Conservation (phyloP, 2,797 vertebrate species). For the Melanotaenia trifasciata region DNA sequence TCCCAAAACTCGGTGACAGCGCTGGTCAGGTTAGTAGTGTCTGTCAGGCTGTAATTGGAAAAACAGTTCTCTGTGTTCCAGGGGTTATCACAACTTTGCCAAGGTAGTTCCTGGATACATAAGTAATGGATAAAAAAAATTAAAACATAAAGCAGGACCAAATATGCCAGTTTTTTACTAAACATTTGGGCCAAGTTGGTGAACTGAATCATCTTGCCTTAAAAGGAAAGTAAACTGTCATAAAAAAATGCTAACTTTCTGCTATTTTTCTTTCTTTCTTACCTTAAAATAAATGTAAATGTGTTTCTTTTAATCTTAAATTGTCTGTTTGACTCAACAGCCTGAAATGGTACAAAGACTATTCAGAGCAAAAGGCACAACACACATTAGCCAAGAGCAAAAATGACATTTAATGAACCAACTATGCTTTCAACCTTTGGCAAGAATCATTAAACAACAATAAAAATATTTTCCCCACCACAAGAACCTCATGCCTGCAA, state of each 20-base stretch:
- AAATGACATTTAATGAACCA: slow-evolving; percentile 34
- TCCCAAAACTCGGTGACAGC: slow-evolving; percentile 95
- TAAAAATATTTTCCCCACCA: slow-evolving; percentile 16
- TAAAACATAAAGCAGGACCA: not conserved
- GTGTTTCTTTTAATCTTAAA: slow-evolving; percentile 11
- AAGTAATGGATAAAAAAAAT: not conserved
- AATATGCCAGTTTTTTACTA: not conserved
- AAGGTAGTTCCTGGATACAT: slow-evolving; percentile 86
- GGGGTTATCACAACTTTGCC: slow-evolving; percentile 90
- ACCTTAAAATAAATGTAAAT: not conserved
- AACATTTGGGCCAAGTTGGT: not conserved
- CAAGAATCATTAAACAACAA: slow-evolving; percentile 17
- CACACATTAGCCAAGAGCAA: slow-evolving; percentile 11
- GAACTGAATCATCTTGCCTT: not conserved
- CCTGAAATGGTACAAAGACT: slow-evolving; percentile 4
- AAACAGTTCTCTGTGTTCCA: slow-evolving; percentile 94
- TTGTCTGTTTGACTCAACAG: not conserved
- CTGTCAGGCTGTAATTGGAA: slow-evolving; percentile 90
- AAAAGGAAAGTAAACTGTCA: not conserved
- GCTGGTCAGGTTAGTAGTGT: slow-evolving; percentile 92
- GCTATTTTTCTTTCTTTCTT: not conserved
- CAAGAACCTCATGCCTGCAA: slow-evolving; percentile 23
- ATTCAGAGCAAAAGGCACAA: slow-evolving; percentile 12
- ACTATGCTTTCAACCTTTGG: slow-evolving; percentile 15
- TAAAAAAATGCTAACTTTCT: not conserved